Conservation (phyloP, 2,797 vertebrate species). For the Babyrousa celebensis region DNA sequence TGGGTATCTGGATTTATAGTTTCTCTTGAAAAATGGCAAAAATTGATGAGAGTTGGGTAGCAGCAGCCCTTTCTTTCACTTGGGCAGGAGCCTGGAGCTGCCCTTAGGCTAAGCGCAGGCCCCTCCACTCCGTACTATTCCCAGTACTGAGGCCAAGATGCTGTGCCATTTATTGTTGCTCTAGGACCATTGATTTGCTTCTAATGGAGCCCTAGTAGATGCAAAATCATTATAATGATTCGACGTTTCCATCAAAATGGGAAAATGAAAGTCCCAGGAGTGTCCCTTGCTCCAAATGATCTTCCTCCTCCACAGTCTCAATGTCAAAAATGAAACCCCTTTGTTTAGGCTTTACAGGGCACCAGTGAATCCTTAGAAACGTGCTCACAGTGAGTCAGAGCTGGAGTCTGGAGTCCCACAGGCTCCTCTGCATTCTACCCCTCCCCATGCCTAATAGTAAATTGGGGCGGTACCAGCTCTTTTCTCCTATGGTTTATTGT, state of each 20-base stretch:
- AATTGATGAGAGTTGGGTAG: not conserved
- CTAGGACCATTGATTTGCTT: not conserved
- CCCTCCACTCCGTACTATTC: not conserved
- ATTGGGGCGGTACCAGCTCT: not conserved
- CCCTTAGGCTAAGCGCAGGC: not conserved
- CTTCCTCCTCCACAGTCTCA: not conserved
- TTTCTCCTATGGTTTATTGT: not conserved
- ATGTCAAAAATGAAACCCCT: not conserved
- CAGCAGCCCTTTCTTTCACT: not conserved
- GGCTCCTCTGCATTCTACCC: not conserved
- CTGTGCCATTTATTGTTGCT: not conserved
- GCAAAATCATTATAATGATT: not conserved
- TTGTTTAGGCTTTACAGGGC: not conserved
- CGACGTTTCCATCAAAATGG: not conserved
- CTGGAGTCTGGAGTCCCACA: not conserved
- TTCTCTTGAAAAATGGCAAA: slow-evolving; percentile 10
- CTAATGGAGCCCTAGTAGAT: not conserved
- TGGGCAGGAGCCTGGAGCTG: not conserved
- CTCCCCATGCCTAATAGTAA: not conserved
- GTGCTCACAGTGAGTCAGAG: fast-evolving
- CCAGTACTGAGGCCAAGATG: not conserved
- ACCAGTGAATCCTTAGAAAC: not conserved
- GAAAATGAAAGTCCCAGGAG: slow-evolving; percentile 6
- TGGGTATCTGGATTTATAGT: not conserved
- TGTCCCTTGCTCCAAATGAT: not conserved